A percentile compares a stretch with the other conserved stretches of the same genome.
These are phyloP conservation scores for Eupristina koningsbergeri DNA, from an alignment of 1,140 invertebrate species.

Conservation along the genomic window DNA sequence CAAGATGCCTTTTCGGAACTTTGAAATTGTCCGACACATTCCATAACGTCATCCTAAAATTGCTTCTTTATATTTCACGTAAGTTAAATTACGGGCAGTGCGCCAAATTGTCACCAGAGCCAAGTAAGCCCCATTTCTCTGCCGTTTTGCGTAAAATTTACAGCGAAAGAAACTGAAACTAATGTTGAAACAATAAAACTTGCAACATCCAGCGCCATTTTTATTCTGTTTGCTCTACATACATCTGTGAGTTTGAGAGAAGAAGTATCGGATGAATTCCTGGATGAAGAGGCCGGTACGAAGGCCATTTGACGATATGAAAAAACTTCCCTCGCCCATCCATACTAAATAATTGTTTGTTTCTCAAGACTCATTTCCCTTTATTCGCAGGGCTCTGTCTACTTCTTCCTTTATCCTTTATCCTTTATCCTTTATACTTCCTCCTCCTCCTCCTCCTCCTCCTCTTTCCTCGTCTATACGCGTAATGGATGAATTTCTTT, in stretches of 20 bases:
- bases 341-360: slow-evolving; percentile 41
- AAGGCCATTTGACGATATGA: not conserved
- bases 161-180: not conserved
- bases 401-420: not conserved
- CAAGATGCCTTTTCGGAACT: not conserved
- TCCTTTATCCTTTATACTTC: not conserved
- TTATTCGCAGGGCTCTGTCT: not conserved
- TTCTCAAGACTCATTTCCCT: not conserved
- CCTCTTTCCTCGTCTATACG: not conserved
- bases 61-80: not conserved
- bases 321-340: not conserved
- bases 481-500: slow-evolving; percentile 46
- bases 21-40: not conserved
- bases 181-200: not conserved
- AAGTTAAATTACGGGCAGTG: slow-evolving; percentile 4
- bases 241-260: not conserved
- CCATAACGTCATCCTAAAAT: not conserved
- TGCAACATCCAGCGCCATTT: not conserved
- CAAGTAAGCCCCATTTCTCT: not conserved
- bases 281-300: not conserved
- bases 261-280: not conserved
- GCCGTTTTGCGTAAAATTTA: not conserved
- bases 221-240: slow-evolving; percentile 11
- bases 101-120: not conserved
- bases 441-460: not conserved